A percentile compares a stretch with the other conserved stretches of the same genome.
Conservation (phyloP, 2,113 vertebrate species). For the Opisthocomus hoazin region DNA sequence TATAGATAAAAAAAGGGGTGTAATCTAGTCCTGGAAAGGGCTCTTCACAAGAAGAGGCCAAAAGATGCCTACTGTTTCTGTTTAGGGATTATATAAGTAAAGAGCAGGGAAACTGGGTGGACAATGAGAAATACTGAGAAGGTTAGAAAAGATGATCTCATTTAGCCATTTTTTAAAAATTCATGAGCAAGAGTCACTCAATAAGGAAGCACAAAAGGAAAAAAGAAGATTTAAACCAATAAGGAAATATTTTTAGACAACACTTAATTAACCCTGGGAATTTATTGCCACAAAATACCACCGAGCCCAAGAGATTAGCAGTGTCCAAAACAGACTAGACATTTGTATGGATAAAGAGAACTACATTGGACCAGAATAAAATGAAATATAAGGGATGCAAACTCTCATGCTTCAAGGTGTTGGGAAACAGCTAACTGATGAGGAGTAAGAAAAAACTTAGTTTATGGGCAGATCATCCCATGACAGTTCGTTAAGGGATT, state of each 20-base stretch:
- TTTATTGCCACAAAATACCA: neutral
- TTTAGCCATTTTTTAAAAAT: neutral
- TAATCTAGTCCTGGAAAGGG: neutral
- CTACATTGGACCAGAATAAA: neutral
- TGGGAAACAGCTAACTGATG: neutral
- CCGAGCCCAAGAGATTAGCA: neutral
- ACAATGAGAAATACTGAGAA: neutral
- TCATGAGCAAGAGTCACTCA: neutral
- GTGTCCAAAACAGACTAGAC: neutral
- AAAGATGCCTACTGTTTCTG: neutral
- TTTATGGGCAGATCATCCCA: neutral
- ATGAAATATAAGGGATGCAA: neutral
- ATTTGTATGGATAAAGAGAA: neutral
- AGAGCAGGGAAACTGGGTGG: neutral
- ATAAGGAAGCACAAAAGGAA: neutral
- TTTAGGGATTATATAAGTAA: neutral
- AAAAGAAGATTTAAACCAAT: neutral
- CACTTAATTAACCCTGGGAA: neutral
- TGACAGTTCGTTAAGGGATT: neutral
- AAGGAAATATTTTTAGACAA: constrained; percentile 12
- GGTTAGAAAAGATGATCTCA: neutral
- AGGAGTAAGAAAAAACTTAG: neutral
- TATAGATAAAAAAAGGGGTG: neutral
- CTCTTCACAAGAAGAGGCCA: neutral
- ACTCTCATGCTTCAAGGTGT: rapidly evolving